Base-by-base conservation (phyloP, 2,113 vertebrate genomes). In the Atherinomorus stipes region DNA sequence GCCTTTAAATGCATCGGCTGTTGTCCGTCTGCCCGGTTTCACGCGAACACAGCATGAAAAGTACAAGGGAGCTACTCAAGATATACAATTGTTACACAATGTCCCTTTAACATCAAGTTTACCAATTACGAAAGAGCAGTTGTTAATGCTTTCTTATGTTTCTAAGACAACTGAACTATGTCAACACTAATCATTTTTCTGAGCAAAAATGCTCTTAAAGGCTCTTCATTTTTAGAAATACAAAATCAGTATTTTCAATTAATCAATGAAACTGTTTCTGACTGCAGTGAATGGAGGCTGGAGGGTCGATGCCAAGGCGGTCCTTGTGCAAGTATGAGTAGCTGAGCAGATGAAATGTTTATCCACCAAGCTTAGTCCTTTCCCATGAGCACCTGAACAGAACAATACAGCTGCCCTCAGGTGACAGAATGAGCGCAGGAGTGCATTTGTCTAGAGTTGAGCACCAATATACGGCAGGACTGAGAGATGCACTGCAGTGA, bases 371-470 rank as follows among this genome's bases (percentile, higher is more conserved):
- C 25, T 8, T 16, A 66, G 74, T 70, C 51, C 42, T 12, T 51
- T 78, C 62, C 62, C 42, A 7, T 31, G 60, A 64, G 68, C 74
- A 80, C 78, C 78, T 77, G 67, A 69, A 82, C 51, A 71, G 86
- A 70, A 68, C 73, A 81, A 75, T 72, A 70, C 78, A 79, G 58
- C 73, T 65, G 76, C 64, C 78, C 78, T 78, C 69, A 50, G 68
- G 80, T 89, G 86, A 90, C 86, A 88, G 83, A 85, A 89, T 84
- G 76, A 81, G 84, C 53, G 54, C 85, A 65, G 74, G 62, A 69
- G 78, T 78, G 73, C 60, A 74, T 81, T 84, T 65, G 66, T 86
- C 83, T 66, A 12, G 65, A 71, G 85, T 63, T 62, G 69, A 85
- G 87, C 81, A 71, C 65, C 83, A 78, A 78, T 76, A 80, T 76